phyloP scores from a whole-genome alignment of 1,140 invertebrate species.

The Nasonia vitripennis region DNA sequence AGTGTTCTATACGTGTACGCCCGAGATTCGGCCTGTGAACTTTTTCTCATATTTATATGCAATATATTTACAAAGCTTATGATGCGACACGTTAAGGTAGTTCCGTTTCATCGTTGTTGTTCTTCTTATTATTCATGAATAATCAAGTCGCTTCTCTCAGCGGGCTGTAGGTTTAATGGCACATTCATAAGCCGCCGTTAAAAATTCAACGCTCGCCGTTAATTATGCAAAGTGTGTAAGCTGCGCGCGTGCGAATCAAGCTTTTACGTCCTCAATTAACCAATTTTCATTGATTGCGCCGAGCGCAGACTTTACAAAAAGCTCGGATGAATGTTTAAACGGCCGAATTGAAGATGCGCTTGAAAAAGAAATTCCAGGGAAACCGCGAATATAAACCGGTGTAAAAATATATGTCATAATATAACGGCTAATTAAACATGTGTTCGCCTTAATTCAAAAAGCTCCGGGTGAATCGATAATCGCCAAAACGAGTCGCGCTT shows the following conservation, averaged over 20 bases:
- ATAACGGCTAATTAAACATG: too few species aligned
- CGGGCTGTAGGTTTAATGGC: neutral
- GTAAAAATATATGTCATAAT: too few species aligned
- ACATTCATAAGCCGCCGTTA: neutral
- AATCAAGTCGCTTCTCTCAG: neutral
- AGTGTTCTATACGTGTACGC: neutral
- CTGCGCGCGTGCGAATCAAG: neutral
- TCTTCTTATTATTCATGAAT: neutral
- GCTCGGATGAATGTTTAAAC: neutral
- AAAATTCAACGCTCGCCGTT: neutral
- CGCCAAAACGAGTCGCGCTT: neutral
- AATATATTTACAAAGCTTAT: neutral
- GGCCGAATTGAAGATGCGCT: neutral
- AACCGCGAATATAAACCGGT: too few species aligned
- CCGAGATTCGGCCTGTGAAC: too few species aligned
- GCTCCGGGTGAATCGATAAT: neutral
- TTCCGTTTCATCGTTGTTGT: neutral
- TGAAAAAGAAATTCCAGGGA: neutral
- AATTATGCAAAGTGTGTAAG: conserved; percentile 25
- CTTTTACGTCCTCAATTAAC: conserved; percentile 7
- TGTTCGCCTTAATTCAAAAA: neutral
- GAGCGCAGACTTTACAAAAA: neutral
- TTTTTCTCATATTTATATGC: neutral
- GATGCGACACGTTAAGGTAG: neutral
- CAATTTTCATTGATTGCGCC: neutral